Conservation (phyloP, 2,113 vertebrate genomes). For the Tapirus terrestris region DNA sequence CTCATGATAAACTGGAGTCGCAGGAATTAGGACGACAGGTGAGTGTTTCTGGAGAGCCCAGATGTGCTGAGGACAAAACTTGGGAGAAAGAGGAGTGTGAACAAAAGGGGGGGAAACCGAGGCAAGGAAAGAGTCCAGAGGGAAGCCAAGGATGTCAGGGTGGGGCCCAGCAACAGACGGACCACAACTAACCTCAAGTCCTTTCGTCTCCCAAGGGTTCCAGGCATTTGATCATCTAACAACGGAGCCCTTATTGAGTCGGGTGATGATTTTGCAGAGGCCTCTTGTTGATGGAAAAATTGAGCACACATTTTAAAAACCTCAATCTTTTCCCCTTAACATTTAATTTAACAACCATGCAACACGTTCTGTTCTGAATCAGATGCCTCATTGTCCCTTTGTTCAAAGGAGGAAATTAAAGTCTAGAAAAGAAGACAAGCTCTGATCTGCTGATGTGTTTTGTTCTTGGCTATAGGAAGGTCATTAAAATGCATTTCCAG, state of each 20-base stretch:
- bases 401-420: conserved; percentile 74
- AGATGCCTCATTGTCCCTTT: conserved; percentile 56
- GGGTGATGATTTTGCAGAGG: neutral
- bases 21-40: neutral
- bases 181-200: neutral
- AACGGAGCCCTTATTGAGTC: neutral
- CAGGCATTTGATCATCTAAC: neutral
- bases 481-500: conserved; percentile 63
- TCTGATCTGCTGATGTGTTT: neutral
- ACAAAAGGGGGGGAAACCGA: neutral
- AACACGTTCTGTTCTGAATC: conserved; percentile 37
- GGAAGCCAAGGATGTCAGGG: neutral
- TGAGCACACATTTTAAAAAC: conserved; percentile 34
- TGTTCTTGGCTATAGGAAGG: conserved; percentile 10
- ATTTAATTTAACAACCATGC: conserved; percentile 47
- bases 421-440: conserved; percentile 43
- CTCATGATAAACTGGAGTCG: neutral
- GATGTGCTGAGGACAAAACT: neutral
- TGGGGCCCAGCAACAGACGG: neutral
- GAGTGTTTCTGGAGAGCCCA: neutral
- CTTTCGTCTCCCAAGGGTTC: neutral
- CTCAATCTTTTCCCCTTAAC: neutral
- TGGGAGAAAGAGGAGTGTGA: neutral
- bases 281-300: neutral
- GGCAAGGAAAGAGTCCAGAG: neutral